Conservation (phyloP, 1,140 invertebrate species). For the Brachionus paranguensis region DNA sequence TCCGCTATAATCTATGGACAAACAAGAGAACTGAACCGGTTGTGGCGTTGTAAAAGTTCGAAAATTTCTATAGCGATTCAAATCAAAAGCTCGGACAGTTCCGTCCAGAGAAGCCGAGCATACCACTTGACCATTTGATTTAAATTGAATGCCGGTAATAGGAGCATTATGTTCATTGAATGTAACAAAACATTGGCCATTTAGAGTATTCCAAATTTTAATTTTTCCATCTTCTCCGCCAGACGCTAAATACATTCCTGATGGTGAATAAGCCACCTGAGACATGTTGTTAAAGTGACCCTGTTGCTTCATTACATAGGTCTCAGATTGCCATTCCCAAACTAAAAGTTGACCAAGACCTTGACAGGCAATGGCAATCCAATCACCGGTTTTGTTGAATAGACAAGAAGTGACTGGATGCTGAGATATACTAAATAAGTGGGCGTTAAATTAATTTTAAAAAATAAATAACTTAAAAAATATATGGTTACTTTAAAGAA, state of each 20-base stretch:
- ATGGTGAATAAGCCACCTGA: slow-evolving; percentile 77
- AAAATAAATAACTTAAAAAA: not conserved
- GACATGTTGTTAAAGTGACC: slow-evolving; percentile 80
- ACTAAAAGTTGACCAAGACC: slow-evolving; percentile 81
- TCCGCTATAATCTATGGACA: slow-evolving; percentile 77
- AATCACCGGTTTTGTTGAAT: slow-evolving; percentile 81
- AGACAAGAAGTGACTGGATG: slow-evolving; percentile 71
- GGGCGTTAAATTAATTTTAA: slow-evolving; percentile 5
- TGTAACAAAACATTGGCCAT: slow-evolving; percentile 88
- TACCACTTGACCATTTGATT: slow-evolving; percentile 78
- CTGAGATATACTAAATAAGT: slow-evolving; percentile 64
- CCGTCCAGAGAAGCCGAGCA: slow-evolving; percentile 86
- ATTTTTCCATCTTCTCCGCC: slow-evolving; percentile 90
- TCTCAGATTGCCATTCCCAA: slow-evolving; percentile 99
- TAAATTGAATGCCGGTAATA: slow-evolving; percentile 72
- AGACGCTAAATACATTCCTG: slow-evolving; percentile 80
- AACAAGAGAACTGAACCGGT: slow-evolving; percentile 83
- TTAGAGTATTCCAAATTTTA: slow-evolving; percentile 84
- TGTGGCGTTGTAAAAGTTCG: slow-evolving; percentile 82
- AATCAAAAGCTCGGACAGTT: slow-evolving; percentile 86
- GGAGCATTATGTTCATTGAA: slow-evolving; percentile 80
- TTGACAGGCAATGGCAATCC: slow-evolving; percentile 76
- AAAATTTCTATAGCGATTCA: slow-evolving; percentile 84
- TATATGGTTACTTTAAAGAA: slow-evolving; percentile 63
- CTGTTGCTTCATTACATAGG: slow-evolving; percentile 94